A percentile compares a stretch with the other conserved stretches of the same genome.
Evolutionary conservation across 2,113 vertebrate species (phyloP).

Genomic region (Mormoops blainvillei): DNA sequence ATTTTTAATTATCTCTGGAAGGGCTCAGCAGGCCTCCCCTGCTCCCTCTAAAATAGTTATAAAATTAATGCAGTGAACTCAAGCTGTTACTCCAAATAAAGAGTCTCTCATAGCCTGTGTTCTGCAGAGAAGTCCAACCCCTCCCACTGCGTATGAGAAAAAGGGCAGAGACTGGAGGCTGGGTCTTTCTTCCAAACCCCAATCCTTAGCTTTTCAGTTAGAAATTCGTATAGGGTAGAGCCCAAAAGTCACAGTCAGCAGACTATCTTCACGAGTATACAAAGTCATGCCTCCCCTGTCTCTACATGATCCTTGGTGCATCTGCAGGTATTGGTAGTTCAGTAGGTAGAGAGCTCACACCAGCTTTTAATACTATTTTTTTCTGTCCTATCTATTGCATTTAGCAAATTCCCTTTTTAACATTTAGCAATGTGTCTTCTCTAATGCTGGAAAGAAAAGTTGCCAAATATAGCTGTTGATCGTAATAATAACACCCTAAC

Average conservation of each 20-base stretch:
- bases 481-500: constrained; percentile 4
- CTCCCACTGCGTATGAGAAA: neutral
- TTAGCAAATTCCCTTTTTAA: constrained; percentile 43
- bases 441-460: constrained; percentile 60
- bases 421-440: constrained; percentile 45
- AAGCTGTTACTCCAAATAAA: neutral
- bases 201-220: neutral
- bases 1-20: constrained; percentile 59
- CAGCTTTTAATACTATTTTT: constrained; percentile 29
- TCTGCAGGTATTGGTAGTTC: neutral
- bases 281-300: neutral
- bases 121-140: neutral
- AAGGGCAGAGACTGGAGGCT: neutral
- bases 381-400: constrained; percentile 47
- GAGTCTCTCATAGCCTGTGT: neutral
- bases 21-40: constrained; percentile 47
- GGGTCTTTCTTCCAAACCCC: neutral
- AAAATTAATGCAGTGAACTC: neutral
- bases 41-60: constrained; percentile 29
- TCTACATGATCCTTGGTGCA: neutral
- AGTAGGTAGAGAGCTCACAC: constrained; percentile 35
- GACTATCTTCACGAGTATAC: neutral
- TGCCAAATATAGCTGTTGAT: constrained; percentile 56
- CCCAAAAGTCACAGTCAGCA: neutral
- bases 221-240: neutral